Evolutionary conservation across 2,113 vertebrate genomes (phyloP).

Genomic region (Poeciliopsis turrubarensis): DNA sequence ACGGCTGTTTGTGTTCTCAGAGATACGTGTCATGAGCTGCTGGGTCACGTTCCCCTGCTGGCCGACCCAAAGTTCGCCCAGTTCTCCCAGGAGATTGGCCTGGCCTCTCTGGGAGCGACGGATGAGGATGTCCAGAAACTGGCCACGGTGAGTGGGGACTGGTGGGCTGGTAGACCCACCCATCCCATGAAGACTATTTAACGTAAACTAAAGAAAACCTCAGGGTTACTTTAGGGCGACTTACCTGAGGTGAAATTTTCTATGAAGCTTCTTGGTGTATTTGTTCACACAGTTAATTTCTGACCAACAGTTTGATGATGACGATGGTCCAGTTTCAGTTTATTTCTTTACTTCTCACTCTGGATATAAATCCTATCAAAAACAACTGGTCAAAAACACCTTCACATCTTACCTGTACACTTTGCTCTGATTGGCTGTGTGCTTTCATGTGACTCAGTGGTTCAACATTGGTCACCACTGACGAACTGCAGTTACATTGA

Average conservation of each 20-base stretch:
- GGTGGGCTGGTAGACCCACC: background rate
- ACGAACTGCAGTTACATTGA: background rate
- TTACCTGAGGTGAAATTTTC: no score
- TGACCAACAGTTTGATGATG: no score
- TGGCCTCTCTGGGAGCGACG: slow-evolving; percentile 93
- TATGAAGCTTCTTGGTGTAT: no score
- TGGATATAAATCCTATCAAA: background rate
- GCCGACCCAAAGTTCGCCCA: slow-evolving; percentile 97
- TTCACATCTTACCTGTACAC: no score
- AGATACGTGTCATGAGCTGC: slow-evolving; percentile 95
- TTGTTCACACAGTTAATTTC: no score
- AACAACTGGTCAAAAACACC: background rate
- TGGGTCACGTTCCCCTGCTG: slow-evolving; percentile 95
- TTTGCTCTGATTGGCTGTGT: no score
- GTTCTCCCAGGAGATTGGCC: slow-evolving; percentile 97
- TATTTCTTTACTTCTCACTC: no score
- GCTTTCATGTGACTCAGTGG: no score
- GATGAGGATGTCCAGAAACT: slow-evolving; percentile 97
- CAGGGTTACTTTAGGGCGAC: no score
- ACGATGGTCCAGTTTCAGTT: no score
- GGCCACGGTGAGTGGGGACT: slow-evolving; percentile 87
- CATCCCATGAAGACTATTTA: background rate
- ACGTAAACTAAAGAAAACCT: background rate
- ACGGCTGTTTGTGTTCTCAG: slow-evolving; percentile 65
- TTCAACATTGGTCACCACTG: no score